Evolutionary conservation across 2,113 vertebrate genomes (phyloP).

Genomic region (Pteropus alecto): DNA sequence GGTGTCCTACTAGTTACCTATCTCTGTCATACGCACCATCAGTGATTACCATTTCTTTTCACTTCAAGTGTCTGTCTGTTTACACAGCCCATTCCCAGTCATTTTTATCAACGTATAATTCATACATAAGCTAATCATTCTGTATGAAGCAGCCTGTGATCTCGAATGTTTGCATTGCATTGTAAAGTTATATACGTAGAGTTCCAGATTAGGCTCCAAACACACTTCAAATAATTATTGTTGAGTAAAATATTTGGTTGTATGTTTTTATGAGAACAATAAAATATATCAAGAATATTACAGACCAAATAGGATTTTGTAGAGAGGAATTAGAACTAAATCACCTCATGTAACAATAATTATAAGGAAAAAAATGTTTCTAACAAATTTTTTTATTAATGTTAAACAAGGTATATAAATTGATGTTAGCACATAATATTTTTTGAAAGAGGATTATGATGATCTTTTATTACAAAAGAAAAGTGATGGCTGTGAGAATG

Average conservation of each 20-base stretch:
- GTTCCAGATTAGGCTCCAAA: not conserved
- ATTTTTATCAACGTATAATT: not conserved
- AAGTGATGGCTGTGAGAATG: not conserved
- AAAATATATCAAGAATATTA: not conserved
- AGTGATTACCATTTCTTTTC: not conserved
- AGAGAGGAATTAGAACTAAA: not conserved
- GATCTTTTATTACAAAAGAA: not conserved
- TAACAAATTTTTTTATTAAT: not conserved
- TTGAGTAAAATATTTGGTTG: not conserved
- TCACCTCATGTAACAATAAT: not conserved
- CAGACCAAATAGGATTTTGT: not conserved
- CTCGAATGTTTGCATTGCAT: not conserved
- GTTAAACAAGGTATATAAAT: not conserved
- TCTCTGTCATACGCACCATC: not conserved
- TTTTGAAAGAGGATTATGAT: not conserved
- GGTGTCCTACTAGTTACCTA: too few relatives aligned
- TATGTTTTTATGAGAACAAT: not conserved
- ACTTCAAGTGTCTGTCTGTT: not conserved
- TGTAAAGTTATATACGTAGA: not conserved
- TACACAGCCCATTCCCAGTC: not conserved
- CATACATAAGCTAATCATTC: not conserved
- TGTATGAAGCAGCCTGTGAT: not conserved
- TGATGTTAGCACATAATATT: not conserved
- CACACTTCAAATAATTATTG: not conserved
- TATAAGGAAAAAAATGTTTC: not conserved